These are phyloP conservation scores for Leptodactylus fuscus DNA, from an alignment of 2,113 vertebrate genomes.

Conservation along the genomic window DNA sequence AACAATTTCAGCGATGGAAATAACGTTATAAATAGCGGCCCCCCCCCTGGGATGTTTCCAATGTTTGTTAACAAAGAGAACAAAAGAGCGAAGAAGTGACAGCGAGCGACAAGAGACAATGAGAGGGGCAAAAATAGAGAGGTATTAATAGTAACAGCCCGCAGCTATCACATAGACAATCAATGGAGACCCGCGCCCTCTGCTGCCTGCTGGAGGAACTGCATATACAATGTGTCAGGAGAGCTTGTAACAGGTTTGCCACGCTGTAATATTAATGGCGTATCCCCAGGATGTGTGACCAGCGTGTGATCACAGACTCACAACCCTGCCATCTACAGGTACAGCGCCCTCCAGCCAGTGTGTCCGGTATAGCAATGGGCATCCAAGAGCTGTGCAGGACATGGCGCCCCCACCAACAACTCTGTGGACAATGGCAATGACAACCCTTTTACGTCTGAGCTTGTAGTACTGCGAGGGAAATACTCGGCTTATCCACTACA, in stretches of 20 bases:
- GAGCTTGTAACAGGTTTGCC: too few species aligned
- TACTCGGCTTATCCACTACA: too few species aligned
- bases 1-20: not conserved
- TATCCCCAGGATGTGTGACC: not conserved
- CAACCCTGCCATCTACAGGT: too few species aligned
- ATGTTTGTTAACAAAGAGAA: not conserved
- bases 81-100: too few species aligned
- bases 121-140: not conserved
- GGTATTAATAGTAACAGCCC: constrained; percentile 9
- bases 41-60: not conserved
- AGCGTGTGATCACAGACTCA: not conserved
- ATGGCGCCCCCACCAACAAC: too few species aligned
- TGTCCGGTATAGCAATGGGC: too few species aligned
- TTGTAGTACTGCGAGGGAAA: too few species aligned
- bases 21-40: not conserved
- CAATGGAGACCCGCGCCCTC: not conserved
- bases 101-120: not conserved
- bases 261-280: too few species aligned
- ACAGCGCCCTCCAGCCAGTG: too few species aligned
- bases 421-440: too few species aligned
- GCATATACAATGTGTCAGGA: not conserved
- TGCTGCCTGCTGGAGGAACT: not conserved
- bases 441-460: too few species aligned
- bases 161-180: not conserved
- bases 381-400: too few species aligned